phyloP scores from a whole-genome alignment of 2,113 vertebrate species.

The Collichthys lucidus region DNA sequence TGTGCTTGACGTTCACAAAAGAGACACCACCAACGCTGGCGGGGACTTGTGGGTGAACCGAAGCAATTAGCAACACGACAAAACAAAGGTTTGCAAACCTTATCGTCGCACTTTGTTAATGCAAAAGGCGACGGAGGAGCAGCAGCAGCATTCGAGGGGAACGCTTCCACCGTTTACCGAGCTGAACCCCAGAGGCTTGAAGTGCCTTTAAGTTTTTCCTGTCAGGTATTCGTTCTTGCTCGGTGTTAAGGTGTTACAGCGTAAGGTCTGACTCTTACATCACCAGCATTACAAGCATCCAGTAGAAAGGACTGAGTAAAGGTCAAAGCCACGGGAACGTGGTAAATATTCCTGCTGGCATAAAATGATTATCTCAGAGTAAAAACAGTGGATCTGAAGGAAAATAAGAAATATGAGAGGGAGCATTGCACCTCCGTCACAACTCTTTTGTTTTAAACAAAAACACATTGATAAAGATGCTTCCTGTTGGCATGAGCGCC shows the following conservation, averaged over 20 bases:
- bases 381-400: not conserved
- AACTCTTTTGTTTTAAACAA: not conserved
- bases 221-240: not conserved
- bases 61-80: constrained; percentile 51
- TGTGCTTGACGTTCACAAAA: constrained; percentile 17
- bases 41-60: not conserved
- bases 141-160: fast-evolving
- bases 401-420: too few species aligned
- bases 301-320: not conserved
- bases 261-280: constrained; percentile 18
- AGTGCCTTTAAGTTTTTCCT: constrained; percentile 1
- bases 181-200: not conserved
- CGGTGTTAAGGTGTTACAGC: not conserved
- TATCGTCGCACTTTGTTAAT: not conserved
- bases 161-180: not conserved
- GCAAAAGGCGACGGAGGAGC: not conserved
- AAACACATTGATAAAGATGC: not conserved
- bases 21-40: not conserved
- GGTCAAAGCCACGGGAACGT: constrained; percentile 7
- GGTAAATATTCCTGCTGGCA: not conserved
- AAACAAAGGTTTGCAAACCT: constrained; percentile 17
- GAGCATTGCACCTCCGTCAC: not conserved
- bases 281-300: not conserved
- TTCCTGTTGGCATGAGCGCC: not conserved
- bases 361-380: not conserved